These are phyloP conservation scores for Zingel zingel DNA, from an alignment of 2,113 vertebrate genomes.

Conservation along the genomic window DNA sequence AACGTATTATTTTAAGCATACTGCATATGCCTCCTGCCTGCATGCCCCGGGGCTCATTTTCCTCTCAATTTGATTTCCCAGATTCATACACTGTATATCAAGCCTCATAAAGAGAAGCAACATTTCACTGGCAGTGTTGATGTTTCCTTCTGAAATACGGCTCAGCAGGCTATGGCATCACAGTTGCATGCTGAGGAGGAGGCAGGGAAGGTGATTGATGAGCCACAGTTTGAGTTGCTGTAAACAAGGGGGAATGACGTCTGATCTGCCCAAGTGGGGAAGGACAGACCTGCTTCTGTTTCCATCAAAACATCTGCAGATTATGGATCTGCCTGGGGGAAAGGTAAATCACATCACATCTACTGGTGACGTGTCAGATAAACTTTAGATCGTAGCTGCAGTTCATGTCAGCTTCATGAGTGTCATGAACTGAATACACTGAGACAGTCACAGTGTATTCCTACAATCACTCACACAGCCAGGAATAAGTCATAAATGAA, in stretches of 20 bases:
- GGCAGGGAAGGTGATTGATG: conserved; percentile 46
- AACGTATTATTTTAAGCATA: conserved; percentile 25
- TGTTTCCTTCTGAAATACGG: conserved; percentile 57
- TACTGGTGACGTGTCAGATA: conserved; percentile 5
- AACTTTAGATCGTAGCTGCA: not conserved
- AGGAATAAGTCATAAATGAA: conserved; percentile 16
- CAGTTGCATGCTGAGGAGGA: conserved; percentile 42
- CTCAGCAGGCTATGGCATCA: conserved; percentile 53
- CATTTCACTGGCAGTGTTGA: conserved; percentile 51
- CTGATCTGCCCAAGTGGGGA: conserved; percentile 42
- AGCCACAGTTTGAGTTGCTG: conserved; percentile 40
- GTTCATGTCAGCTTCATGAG: not conserved
- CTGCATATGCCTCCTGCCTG: conserved; percentile 24
- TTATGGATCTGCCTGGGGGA: conserved; percentile 1
- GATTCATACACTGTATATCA: conserved; percentile 26
- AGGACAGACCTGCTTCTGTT: conserved; percentile 59
- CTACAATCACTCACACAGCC: not conserved
- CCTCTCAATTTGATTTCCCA: conserved; percentile 29
- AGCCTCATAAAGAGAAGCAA: conserved; percentile 33
- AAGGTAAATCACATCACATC: conserved; percentile 20
- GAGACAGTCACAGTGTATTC: not conserved
- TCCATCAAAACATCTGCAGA: conserved; percentile 31
- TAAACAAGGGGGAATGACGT: conserved; percentile 28
- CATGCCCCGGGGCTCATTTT: conserved; percentile 16
- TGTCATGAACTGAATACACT: not conserved